A percentile compares a stretch with the other conserved stretches of the same genome.
Conservation (phyloP, 2,888 invertebrate genomes). For the Eulithis testata region DNA sequence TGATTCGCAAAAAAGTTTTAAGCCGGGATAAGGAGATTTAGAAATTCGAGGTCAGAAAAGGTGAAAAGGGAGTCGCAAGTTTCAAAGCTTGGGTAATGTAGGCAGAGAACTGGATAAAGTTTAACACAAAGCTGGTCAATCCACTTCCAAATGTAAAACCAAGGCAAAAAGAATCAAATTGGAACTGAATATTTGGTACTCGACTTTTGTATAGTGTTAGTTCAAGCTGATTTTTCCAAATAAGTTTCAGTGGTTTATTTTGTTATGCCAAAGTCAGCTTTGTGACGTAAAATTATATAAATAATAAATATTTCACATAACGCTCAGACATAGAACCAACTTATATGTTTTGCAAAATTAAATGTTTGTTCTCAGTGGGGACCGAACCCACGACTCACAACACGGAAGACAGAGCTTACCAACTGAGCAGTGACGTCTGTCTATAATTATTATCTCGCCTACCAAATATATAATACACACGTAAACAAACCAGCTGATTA, state of each 20-base stretch:
- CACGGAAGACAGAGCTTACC: too few relatives aligned
- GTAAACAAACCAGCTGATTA: not conserved
- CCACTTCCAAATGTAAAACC: conserved; percentile 32
- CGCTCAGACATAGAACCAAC: too few relatives aligned
- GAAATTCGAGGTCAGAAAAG: conserved; percentile 42
- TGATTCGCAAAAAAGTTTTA: conserved; percentile 38
- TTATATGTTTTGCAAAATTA: too few relatives aligned
- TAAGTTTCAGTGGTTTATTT: conserved; percentile 16
- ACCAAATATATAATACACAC: not conserved
- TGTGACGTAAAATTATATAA: too few relatives aligned
- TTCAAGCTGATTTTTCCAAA: conserved; percentile 32
- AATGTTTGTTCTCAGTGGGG: too few relatives aligned
- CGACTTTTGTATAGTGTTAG: conserved; percentile 25
- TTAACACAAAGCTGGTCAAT: conserved; percentile 21
- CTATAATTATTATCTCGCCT: too few relatives aligned
- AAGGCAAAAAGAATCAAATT: conserved; percentile 28
- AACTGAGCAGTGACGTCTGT: too few relatives aligned
- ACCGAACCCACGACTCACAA: too few relatives aligned
- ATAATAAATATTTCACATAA: too few relatives aligned
- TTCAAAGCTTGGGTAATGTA: conserved; percentile 34
- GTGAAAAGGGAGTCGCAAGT: conserved; percentile 41
- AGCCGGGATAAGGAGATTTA: conserved; percentile 43
- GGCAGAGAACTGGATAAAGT: conserved; percentile 33
- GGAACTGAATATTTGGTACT: conserved; percentile 6
- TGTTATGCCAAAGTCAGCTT: too few relatives aligned